These are phyloP conservation scores for Geotrypetes seraphini DNA, from an alignment of 2,797 vertebrate genomes.

Conservation along the genomic window DNA sequence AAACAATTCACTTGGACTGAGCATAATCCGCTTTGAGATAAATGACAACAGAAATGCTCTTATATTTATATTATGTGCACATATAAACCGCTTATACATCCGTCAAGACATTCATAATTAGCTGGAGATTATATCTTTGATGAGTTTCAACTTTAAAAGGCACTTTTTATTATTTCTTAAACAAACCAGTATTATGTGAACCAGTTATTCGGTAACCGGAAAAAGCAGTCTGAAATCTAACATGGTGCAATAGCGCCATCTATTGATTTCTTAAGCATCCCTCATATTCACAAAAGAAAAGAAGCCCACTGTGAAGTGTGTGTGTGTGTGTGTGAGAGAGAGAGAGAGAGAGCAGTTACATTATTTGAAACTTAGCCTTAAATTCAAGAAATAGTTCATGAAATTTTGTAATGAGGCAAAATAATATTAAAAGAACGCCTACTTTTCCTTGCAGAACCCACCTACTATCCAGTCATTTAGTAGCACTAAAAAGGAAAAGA, in stretches of 20 bases:
- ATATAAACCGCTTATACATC: conserved; percentile 1
- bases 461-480: neutral
- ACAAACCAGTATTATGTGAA: conserved; percentile 9
- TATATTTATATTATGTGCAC: neutral
- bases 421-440: neutral
- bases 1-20: too few relatives aligned
- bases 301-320: too few relatives aligned
- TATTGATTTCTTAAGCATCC: conserved; percentile 39
- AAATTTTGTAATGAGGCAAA: conserved; percentile 8
- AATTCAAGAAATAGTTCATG: conserved; percentile 3
- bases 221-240: conserved; percentile 23
- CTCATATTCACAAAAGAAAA: rapidly evolving
- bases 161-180: neutral
- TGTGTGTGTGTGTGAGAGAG: too few relatives aligned
- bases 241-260: conserved; percentile 78
- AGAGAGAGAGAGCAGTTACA: conserved; percentile 7
- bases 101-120: conserved; percentile 5
- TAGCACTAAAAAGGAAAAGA: conserved; percentile 8
- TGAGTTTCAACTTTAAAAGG: conserved; percentile 8
- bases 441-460: neutral
- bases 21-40: too few relatives aligned
- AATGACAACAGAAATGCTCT: neutral
- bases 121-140: conserved; percentile 21
- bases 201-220: neutral
- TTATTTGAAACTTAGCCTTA: conserved; percentile 6